Evolutionary conservation across 1,140 invertebrate species (phyloP), one percentile per base, ranked within the genome.

Genomic region (Eriosoma lanigerum): DNA sequence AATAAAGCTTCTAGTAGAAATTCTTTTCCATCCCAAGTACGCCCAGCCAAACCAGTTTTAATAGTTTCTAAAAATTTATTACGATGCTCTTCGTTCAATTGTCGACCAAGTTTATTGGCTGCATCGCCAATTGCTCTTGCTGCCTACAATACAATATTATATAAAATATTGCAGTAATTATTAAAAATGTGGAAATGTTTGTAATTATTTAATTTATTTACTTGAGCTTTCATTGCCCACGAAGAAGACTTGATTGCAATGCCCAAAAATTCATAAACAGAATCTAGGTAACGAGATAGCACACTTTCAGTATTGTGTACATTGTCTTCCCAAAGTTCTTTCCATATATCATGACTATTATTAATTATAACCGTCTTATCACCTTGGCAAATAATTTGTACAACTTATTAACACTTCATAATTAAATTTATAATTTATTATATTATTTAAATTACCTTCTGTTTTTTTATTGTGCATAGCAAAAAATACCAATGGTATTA

Each of bases 21-120:
- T 83, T 96, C 92, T 86, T 97, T 97, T 21, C 95, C 95, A 82
- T 92, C 90, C 90, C 94, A 97, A 0, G 93, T 96, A 84, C 94
- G 90, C 8, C 95, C 95, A 80, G 90, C 89, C n/a, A 95, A 86
- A 2, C 91, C 92, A 72, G 88, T 88, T 0, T 93, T 86, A 46
- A 96, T 85, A 64, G 93, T 89, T 44, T 88, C 88, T 3, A 96
- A 86, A 13, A 96, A 87, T 19, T 86, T 86, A 82, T 90, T 89
- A 44, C 92, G 86, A 80, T 93, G 89, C 9, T 89, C 87, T 15
- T 89, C 87, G n/a, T 90, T 89, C 62, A 96, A 86, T 13, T 89
- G 88, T 6, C 87, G 84, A 0, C 92, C 90, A 26, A 95, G 85
- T 84, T 93, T 93, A 26, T 88, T 89, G 4, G 94, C 94, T 72